Percentiles rank a stretch among this genome's conserved stretches.
Conservation (phyloP, 2,113 vertebrate species). For the Tauraco erythrolophus region DNA sequence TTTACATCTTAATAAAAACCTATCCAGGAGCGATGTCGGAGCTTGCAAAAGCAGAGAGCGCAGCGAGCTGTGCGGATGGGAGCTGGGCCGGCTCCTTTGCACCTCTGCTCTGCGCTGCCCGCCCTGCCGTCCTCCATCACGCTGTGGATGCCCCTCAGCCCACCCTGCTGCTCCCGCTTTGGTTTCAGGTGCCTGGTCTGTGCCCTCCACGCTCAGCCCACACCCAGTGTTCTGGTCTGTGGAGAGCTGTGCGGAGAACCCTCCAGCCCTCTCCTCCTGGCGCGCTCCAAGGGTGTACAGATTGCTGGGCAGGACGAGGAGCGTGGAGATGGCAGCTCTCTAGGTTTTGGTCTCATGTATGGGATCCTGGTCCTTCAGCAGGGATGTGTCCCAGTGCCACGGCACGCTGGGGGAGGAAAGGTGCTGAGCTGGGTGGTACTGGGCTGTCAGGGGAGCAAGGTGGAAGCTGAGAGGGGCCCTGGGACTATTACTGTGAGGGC, state of each 20-base stretch:
- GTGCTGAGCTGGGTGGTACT: not conserved
- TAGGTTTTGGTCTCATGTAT: not conserved
- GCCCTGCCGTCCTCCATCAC: not conserved
- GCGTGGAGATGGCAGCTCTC: not conserved
- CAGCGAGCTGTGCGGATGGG: rapidly evolving
- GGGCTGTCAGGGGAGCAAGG: not conserved
- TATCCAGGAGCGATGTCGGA: not conserved
- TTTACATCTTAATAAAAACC: constrained; percentile 3
- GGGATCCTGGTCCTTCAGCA: not conserved
- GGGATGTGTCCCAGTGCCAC: not conserved
- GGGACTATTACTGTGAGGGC: not conserved
- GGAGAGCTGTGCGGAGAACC: not conserved
- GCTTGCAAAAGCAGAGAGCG: not conserved
- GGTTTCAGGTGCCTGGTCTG: not conserved
- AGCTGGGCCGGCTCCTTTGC: not conserved
- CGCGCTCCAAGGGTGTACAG: not conserved
- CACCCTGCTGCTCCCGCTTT: not conserved
- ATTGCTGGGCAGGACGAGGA: not conserved
- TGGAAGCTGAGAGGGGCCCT: not conserved
- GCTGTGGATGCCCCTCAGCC: not conserved
- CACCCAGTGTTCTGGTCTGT: not conserved
- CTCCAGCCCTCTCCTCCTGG: not conserved
- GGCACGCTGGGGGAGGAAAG: not conserved
- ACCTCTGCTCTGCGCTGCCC: rapidly evolving
- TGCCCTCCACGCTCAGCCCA: not conserved